Evolutionary conservation across 1,140 invertebrate genomes (phyloP), one percentile per base, ranked within the genome.

Genomic region (Solen grandis): DNA sequence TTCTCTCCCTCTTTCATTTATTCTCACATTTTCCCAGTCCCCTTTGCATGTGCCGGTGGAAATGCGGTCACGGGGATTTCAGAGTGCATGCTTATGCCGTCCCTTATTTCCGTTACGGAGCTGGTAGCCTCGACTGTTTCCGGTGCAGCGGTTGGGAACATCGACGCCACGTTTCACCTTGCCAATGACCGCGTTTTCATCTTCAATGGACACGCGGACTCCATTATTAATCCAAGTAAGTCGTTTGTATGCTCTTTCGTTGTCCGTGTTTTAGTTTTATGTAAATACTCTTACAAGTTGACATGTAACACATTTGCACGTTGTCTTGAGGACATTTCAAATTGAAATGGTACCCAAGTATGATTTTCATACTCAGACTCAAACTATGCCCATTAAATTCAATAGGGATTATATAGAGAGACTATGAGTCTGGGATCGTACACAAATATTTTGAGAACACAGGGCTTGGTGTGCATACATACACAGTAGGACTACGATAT

Each of bases 161-260:
- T 91, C 74, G 92, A 93, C 77, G 59, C 86, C 14, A 88, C 89
- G 10, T 82, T 69, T 4, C 85, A 91, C 69, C 70, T 93, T 35
- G 54, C 36, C 50, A 85, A 87, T 36, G 88, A 90, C 65, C 86
- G 83, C 35, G 89, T 92, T 5, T 92, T 87, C 84, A 89, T 92
- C 36, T 92, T 90, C 78, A 84, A 86, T 77, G 92, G 92, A 16
- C 82, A 78, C 8, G 31, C 78, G 13, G 92, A 93, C 72, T 75
- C 88, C 0, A 86, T 89, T 10, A 90, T 92, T 2, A 86, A 87
- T 57, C 91, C 89, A 86, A 88, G 92, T 92, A 82, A 46, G 59
- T 14, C n/a, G n/a, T 88, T 85, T 14, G 74, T 90, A 2, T n/a
- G n/a, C n/a, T n/a, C n/a, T 59, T 31, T 1, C 27, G 31, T 29